phyloP scores from a whole-genome alignment of 2,797 vertebrate genomes.

The Cephalopachus bancanus region DNA sequence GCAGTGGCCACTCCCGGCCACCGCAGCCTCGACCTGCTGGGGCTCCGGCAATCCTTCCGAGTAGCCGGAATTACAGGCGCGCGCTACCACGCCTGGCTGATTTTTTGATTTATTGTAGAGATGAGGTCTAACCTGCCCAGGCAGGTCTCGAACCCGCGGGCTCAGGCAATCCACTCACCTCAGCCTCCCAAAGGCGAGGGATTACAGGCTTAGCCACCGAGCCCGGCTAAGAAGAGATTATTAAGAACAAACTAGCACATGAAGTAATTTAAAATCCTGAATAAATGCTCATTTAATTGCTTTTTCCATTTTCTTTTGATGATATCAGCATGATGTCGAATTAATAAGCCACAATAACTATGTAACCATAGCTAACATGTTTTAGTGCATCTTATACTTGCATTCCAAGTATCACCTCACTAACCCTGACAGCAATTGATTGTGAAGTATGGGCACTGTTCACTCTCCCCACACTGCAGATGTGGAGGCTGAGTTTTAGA shows the following conservation, averaged over 20 bases:
- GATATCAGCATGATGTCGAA: constrained; percentile 16
- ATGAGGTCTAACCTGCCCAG: no score
- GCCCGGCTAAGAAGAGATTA: constrained; percentile 57
- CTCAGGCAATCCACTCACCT: no score
- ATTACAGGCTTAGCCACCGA: no score
- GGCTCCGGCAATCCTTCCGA: no score
- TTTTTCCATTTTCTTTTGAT: constrained; percentile 53
- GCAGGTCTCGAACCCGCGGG: no score
- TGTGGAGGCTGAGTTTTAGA: constrained; percentile 45
- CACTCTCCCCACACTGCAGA: constrained; percentile 7
- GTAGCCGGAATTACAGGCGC: no score
- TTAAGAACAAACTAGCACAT: constrained; percentile 35
- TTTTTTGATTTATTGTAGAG: no score
- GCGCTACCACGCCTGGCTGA: no score
- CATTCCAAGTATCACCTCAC: not conserved
- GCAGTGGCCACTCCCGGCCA: no score
- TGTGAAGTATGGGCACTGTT: not conserved
- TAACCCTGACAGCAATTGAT: not conserved
- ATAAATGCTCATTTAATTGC: constrained; percentile 12
- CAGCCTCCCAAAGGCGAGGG: no score
- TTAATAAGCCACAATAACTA: not conserved
- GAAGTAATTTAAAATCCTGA: constrained; percentile 36
- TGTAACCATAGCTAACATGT: not conserved
- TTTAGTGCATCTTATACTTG: constrained; percentile 13
- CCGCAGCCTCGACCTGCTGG: no score